Percentiles rank a stretch among this genome's conserved stretches.
These are phyloP conservation scores for Rhincodon typus DNA, from an alignment of 2,797 vertebrate genomes.

Conservation along the genomic window DNA sequence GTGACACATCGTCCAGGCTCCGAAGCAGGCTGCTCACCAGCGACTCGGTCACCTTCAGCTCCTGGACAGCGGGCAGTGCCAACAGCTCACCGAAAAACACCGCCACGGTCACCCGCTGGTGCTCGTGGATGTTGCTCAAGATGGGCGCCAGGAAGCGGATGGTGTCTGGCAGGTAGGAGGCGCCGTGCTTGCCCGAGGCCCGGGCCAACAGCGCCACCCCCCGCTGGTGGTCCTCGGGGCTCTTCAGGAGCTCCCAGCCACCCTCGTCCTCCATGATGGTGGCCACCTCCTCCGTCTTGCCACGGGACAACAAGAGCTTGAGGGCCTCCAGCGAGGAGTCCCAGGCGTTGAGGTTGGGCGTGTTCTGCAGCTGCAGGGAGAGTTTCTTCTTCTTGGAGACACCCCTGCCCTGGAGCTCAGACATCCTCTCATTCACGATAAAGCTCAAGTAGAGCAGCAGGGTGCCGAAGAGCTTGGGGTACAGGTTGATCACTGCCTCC, in stretches of 20 bases:
- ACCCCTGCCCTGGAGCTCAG: neutral
- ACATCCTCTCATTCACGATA: neutral
- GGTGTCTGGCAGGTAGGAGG: conserved; percentile 71
- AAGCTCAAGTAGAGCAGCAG: neutral
- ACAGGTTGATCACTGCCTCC: neutral
- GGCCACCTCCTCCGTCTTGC: neutral
- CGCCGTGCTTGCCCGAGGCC: conserved; percentile 70
- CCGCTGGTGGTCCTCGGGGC: conserved; percentile 56
- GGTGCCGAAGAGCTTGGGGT: neutral
- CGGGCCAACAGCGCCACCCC: conserved; percentile 70
- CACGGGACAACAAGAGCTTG: neutral
- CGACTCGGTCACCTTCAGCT: conserved; percentile 75
- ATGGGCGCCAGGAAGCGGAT: conserved; percentile 65
- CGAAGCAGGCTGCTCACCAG: conserved; percentile 77
- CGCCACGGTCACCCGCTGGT: conserved; percentile 74
- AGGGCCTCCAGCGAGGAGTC: neutral
- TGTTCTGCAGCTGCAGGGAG: neutral
- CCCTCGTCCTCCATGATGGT: neutral
- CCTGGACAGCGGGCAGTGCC: conserved; percentile 56
- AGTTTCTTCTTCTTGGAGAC: neutral
- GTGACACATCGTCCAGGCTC: conserved; percentile 70
- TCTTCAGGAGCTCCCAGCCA: conserved; percentile 1
- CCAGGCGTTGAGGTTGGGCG: neutral
- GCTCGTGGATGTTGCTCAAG: conserved; percentile 72
- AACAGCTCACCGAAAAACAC: conserved; percentile 65